phyloP scores from a whole-genome alignment of 1,140 invertebrate genomes.

The Phthorimaea operculella region DNA sequence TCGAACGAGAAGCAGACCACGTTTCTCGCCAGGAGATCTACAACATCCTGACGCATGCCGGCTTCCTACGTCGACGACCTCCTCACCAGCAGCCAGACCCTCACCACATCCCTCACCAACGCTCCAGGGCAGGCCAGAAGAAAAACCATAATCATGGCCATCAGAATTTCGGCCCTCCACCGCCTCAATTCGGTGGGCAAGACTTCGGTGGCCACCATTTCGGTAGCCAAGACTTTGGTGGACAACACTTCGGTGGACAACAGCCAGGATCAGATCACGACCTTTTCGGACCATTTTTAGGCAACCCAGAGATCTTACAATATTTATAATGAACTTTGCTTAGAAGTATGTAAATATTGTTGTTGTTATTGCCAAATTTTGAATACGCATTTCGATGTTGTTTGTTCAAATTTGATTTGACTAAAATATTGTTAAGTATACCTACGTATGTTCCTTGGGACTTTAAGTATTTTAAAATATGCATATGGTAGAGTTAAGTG shows the following conservation, averaged over 20 bases:
- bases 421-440: too few species aligned
- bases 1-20: slow-evolving; percentile 67
- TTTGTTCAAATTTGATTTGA: too few species aligned
- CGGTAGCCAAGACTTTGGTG: neutral
- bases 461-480: too few species aligned
- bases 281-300: neutral
- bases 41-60: slow-evolving; percentile 71
- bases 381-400: too few species aligned
- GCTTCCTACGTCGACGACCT: slow-evolving; percentile 59
- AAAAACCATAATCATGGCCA: neutral
- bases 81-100: slow-evolving; percentile 16
- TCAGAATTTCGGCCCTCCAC: neutral
- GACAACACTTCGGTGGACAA: neutral
- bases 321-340: slow-evolving; percentile 1
- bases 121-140: neutral
- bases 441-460: too few species aligned
- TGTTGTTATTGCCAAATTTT: too few species aligned
- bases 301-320: slow-evolving; percentile 7
- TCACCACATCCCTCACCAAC: slow-evolving; percentile 5
- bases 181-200: neutral
- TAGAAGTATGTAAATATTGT: neutral
- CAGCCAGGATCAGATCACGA: neutral
- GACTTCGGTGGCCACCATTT: neutral
- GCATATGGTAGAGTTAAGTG: too few species aligned
- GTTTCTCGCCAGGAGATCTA: slow-evolving; percentile 70